A percentile compares a stretch with the other conserved stretches of the same genome.
phyloP scores from a whole-genome alignment of 1,140 invertebrate species.

The Drosophila truncata region DNA sequence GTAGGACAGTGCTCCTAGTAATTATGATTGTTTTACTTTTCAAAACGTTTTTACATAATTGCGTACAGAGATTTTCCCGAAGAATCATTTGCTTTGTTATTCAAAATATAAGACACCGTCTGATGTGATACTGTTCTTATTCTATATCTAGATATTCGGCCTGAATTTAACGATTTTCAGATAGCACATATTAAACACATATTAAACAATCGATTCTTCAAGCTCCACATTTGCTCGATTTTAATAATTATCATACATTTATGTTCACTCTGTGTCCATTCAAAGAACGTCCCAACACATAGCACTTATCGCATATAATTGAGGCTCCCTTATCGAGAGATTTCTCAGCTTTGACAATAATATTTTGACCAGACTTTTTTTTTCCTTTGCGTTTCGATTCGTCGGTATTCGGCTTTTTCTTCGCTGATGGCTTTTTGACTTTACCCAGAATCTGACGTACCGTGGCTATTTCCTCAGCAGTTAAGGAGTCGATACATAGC shows the following conservation, averaged over 20 bases:
- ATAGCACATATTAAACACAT: too few relatives aligned
- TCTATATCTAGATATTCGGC: too few relatives aligned
- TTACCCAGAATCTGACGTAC: background rate
- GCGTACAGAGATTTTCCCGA: background rate
- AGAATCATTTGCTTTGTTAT: background rate
- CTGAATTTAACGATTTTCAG: too few relatives aligned
- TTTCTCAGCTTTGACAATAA: background rate
- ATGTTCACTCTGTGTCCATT: too few relatives aligned
- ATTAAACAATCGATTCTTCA: too few relatives aligned
- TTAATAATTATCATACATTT: too few relatives aligned
- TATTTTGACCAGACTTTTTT: background rate
- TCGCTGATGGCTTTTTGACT: background rate
- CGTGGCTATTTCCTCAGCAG: background rate
- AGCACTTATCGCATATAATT: background rate
- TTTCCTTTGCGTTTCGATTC: background rate
- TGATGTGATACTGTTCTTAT: too few relatives aligned
- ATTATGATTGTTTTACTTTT: background rate
- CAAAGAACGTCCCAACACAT: background rate
- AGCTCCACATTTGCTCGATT: too few relatives aligned
- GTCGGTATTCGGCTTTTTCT: background rate
- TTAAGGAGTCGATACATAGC: too few relatives aligned
- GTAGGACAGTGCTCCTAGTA: background rate
- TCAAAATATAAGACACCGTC: too few relatives aligned
- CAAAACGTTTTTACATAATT: background rate
- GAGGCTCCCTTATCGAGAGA: rapidly evolving